phyloP scores from a whole-genome alignment of 2,888 invertebrate species.

The Athalia rosae region DNA sequence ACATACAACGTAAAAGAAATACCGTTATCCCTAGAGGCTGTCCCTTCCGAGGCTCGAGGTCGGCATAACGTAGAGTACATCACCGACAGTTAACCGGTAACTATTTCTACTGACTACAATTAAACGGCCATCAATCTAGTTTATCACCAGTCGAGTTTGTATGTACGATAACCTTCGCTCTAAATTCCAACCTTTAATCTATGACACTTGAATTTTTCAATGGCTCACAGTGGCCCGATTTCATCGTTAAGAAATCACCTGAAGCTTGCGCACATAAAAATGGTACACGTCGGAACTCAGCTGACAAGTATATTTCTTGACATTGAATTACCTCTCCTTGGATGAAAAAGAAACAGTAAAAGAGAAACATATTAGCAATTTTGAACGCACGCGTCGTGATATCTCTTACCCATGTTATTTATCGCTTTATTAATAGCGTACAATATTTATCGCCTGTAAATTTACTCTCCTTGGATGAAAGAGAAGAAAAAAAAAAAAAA shows the following conservation, averaged over 20 bases:
- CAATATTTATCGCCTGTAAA: no score
- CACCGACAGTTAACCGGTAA: not conserved
- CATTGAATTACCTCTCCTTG: no score
- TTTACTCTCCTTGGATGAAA: no score
- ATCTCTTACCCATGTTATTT: no score
- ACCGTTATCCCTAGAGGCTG: not conserved
- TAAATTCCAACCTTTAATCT: not conserved
- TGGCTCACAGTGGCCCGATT: not conserved
- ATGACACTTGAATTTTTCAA: constrained; percentile 2
- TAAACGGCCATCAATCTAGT: not conserved
- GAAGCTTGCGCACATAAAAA: not conserved
- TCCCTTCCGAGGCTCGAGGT: not conserved
- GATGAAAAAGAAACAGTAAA: no score
- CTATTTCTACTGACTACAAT: not conserved
- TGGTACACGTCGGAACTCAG: no score
- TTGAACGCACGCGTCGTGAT: no score
- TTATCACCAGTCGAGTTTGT: constrained; percentile 11
- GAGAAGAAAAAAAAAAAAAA: no score
- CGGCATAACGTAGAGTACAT: no score
- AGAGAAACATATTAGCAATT: no score
- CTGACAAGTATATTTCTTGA: no score
- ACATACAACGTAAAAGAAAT: not conserved
- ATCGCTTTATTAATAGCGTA: no score
- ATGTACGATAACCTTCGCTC: not conserved
- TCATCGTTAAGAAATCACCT: not conserved